Base-by-base conservation (phyloP, 2,888 invertebrate genomes). In the Bursaphelenchus okinawaensis region DNA sequence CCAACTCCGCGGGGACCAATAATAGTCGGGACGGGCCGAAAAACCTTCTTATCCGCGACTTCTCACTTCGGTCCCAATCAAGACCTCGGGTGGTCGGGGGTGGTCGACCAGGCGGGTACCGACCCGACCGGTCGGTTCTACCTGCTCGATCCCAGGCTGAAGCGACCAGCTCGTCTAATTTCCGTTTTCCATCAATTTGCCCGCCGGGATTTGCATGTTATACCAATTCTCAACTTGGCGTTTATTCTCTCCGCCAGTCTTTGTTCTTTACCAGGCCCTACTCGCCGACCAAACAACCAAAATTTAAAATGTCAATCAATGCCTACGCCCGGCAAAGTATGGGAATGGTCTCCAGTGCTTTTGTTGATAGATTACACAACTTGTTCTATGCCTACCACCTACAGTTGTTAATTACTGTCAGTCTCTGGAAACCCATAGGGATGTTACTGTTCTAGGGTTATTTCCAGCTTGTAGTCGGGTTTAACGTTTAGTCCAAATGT, bases 1-100 rank as follows among this genome's bases (percentile, higher is more conserved):
- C 22, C 7, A 20, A 24, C 28, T 63, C 63, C 51, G 50, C 62
- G 24, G 60, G 50, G 63, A 60, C 59, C 63, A 63, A 63, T 63
- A 63, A 63, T 63, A 63, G 62, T 58, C 63, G 62, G 51, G 56
- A 40, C 58, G 31, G 40, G 40, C 40, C 40, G 40, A 40, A 40
- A 40, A 6, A 2, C 40, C 59, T 57, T 59, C 59, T 60, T 63
- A 40, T 57, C 31, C 63, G 56, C 62, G 28, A 50, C 60, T 52
- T 60, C 60, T 23, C 40, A 40, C 40, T 40, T 40, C 40, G 40
- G 16, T n/a, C n/a, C 16, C 6, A 40, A 40, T 40, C 40, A 40
- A n/a, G 40, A 40, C 12, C 40, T 40, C 40, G 40, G 40, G 40
- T 40, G 40, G 40, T 40, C 40, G 40, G n/a, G n/a, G n/a, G n/a